Percentiles rank a stretch among this genome's conserved stretches.
phyloP scores from a whole-genome alignment of 2,113 vertebrate genomes.

The Chascanopsetta lugubris region DNA sequence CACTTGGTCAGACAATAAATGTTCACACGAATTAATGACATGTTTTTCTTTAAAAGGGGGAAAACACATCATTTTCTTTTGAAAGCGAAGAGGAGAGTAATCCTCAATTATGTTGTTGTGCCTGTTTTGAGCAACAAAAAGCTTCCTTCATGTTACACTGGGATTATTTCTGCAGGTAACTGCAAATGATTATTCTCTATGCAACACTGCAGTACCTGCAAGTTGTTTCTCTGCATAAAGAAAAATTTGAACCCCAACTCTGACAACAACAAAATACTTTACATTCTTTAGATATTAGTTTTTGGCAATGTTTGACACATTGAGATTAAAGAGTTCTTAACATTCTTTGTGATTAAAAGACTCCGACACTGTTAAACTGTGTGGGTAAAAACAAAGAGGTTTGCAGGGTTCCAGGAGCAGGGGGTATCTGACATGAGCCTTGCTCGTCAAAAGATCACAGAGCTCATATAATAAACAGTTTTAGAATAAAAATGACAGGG shows the following conservation, averaged over 20 bases:
- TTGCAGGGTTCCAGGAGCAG: not conserved
- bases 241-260: not conserved
- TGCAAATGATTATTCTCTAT: not conserved
- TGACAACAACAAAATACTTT: not conserved
- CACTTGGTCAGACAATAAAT: not conserved
- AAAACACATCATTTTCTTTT: not conserved
- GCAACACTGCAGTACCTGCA: not conserved
- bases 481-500: too few relatives aligned
- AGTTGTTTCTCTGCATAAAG: not conserved
- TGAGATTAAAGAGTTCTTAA: not conserved
- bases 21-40: not conserved
- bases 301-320: too few relatives aligned
- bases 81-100: not conserved
- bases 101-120: not conserved
- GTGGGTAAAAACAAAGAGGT: not conserved
- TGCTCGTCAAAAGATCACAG: not conserved
- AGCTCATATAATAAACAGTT: too few relatives aligned
- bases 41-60: too few relatives aligned
- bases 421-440: not conserved
- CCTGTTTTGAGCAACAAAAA: not conserved
- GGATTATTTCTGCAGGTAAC: not conserved
- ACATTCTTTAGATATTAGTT: not conserved
- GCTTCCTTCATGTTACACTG: slow-evolving; percentile 1
- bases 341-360: not conserved
- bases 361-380: not conserved